Evolutionary conservation across 2,888 invertebrate genomes (phyloP), one percentile per base, ranked within the genome.

Genomic region (Megamerina dolium): DNA sequence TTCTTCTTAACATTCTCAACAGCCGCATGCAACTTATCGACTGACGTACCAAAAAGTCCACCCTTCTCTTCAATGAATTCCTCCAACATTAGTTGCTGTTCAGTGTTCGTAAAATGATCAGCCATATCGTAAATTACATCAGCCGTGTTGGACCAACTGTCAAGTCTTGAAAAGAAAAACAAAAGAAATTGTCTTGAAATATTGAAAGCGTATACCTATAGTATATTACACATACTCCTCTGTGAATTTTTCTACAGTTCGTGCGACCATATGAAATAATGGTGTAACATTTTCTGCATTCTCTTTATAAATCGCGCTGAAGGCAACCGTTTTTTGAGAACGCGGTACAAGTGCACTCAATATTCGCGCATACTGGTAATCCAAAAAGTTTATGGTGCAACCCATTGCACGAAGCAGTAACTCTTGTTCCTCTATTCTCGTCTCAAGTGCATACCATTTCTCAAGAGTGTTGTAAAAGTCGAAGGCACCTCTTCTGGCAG

Each of bases 361-460:
- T 55, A 60, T 79, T 74, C 58, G 76, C 72, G 8, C 60, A 50
- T 45, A 76, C 68, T 54, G 81, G 72, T 42, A 54, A 9, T 66
- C 60, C 1, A 83, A 69, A 26, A 67, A 58, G 43, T 80, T 63
- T n/a, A 66, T 70, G 1, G 82, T 78, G 59, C 88, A 88, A 2
- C 83, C 83, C 40, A 90, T 68, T 2, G 79, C 77, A 27, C 68
- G 64, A 20, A 87, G 72, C 0, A 89, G 73, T 5, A 76, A 64
- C n/a, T 77, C 73, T 60, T 81, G 78, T 63, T 89, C 87, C 1
- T 78, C 75, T 12, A 80, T 78, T 1, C 81, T 74, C 21, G 77
- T 76, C 29, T 79, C 75, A 0, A 52, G 56, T 12, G 60, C 49
- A 64, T 80, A 86, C 43, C 77, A 74, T 0, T 71, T 48, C 77